Conservation (phyloP, 2,113 vertebrate genomes). For the Circaetus gallicus region DNA sequence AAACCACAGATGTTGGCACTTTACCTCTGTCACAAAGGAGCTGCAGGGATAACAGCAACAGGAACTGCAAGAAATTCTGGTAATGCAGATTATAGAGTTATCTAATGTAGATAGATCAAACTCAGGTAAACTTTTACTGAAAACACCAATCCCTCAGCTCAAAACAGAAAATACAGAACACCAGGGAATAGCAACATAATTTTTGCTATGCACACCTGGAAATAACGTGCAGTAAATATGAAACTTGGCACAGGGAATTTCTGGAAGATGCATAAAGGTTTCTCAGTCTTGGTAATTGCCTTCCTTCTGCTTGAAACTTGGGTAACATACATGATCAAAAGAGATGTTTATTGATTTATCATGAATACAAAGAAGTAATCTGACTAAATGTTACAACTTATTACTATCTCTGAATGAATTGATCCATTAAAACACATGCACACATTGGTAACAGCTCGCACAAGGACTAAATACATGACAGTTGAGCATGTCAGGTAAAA, state of each 20-base stretch:
- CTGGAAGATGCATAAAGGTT: background rate
- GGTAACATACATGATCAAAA: background rate
- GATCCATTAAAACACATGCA: background rate
- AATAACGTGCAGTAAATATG: background rate
- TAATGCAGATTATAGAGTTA: background rate
- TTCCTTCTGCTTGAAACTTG: background rate
- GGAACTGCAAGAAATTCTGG: background rate
- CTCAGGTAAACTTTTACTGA: background rate
- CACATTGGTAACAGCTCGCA: background rate
- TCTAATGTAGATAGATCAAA: background rate
- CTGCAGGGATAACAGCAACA: background rate
- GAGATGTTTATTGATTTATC: background rate
- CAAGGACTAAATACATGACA: background rate
- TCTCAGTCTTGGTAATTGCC: background rate
- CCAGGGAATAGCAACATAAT: background rate
- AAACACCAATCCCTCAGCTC: background rate
- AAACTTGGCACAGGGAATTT: background rate
- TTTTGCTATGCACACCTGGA: background rate
- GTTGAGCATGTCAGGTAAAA: background rate
- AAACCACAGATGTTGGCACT: background rate
- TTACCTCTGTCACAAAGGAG: background rate
- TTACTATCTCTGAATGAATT: background rate
- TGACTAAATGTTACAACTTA: background rate
- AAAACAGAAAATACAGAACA: background rate
- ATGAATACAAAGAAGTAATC: background rate